Conservation (phyloP, 2,888 invertebrate genomes). For the Ichneumoninae sp. region DNA sequence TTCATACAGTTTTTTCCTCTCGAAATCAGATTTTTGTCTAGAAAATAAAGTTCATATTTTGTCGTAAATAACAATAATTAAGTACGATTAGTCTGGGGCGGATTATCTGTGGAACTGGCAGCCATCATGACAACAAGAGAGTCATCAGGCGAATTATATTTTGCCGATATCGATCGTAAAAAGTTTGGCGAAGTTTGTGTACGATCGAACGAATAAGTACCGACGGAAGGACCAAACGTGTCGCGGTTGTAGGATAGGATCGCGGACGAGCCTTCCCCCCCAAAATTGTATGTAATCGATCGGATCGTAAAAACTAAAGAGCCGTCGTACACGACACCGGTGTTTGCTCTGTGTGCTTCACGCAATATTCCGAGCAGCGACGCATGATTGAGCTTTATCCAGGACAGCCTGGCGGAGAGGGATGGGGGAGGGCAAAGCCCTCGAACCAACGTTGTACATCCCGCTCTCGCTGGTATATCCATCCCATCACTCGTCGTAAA, state of each 20-base stretch:
- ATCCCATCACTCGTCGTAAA: conserved; percentile 60
- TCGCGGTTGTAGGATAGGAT: conserved; percentile 58
- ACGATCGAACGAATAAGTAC: conserved; percentile 18
- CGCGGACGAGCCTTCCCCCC: not conserved
- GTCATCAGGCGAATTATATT: conserved; percentile 16
- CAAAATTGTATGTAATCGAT: conserved; percentile 61
- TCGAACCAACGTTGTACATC: conserved; percentile 37
- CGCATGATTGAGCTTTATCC: conserved; percentile 48
- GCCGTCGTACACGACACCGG: conserved; percentile 63
- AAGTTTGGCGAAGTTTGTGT: conserved; percentile 1
- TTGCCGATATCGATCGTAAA: conserved; percentile 1
- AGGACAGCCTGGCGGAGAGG: conserved; percentile 17
- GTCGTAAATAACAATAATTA: too few species aligned
- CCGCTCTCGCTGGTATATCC: conserved; percentile 50
- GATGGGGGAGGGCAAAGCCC: conserved; percentile 12
- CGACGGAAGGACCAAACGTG: conserved; percentile 42
- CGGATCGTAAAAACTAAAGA: conserved; percentile 66
- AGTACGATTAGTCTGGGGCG: not conserved
- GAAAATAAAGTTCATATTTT: too few species aligned
- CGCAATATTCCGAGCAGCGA: conserved; percentile 46
- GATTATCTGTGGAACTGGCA: not conserved
- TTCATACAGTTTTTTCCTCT: not conserved
- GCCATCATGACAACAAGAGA: conserved; percentile 1
- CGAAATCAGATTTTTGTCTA: not conserved
- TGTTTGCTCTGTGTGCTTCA: conserved; percentile 16